A percentile compares a stretch with the other conserved stretches of the same genome.
phyloP scores from a whole-genome alignment of 2,113 vertebrate genomes.

The Clarias magur region DNA sequence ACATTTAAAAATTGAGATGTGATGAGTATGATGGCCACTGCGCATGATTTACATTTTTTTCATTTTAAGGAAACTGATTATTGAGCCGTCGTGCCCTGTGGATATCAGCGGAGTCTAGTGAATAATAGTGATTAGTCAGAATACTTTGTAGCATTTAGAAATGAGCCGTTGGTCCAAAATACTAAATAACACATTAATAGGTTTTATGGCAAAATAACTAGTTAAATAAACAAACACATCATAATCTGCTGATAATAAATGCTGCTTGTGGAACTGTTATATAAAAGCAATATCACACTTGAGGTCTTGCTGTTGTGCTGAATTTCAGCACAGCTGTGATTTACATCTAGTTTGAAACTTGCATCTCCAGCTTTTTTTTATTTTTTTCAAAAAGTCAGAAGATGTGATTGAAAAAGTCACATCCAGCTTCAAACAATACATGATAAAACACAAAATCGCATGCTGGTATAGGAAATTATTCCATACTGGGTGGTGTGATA shows the following conservation, averaged over 20 bases:
- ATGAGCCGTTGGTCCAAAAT: no score
- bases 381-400: neutral
- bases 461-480: neutral
- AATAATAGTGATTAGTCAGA: neutral
- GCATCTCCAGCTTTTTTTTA: neutral
- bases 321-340: no score
- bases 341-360: neutral
- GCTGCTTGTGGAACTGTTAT: no score
- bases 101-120: neutral
- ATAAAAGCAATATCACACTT: no score
- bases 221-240: no score
- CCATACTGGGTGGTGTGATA: neutral
- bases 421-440: neutral
- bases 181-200: no score
- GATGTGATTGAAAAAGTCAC: neutral
- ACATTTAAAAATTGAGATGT: neutral
- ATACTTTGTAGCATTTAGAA: neutral
- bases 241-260: no score
- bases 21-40: neutral
- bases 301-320: no score
- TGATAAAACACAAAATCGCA: neutral
- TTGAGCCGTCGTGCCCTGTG: neutral
- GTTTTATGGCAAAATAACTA: no score
- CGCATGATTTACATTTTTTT: neutral
- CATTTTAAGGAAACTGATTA: neutral